Evolutionary conservation across 2,113 vertebrate species (phyloP).

Genomic region (Onychostruthus taczanowskii): DNA sequence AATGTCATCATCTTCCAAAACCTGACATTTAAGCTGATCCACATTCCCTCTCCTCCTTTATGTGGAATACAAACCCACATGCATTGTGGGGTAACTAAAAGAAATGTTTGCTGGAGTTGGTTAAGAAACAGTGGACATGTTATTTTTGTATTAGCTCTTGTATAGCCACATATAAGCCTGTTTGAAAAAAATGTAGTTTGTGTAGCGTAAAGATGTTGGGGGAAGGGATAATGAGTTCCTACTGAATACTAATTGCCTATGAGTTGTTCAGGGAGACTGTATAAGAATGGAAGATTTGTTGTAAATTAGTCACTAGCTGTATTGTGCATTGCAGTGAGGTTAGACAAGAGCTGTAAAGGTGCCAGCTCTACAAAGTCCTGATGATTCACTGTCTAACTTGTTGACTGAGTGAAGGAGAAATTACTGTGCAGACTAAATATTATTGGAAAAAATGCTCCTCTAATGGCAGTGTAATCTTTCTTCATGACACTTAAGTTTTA

Average conservation of each 20-base stretch:
- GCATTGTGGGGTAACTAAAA: slow-evolving; percentile 9
- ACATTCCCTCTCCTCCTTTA: slow-evolving; percentile 10
- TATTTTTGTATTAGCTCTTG: slow-evolving; percentile 48
- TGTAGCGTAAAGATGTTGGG: slow-evolving; percentile 64
- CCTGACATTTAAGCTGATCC: slow-evolving; percentile 69
- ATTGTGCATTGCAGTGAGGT: slow-evolving; percentile 60
- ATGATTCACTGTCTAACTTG: slow-evolving; percentile 38
- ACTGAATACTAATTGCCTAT: slow-evolving; percentile 77
- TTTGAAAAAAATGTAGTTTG: slow-evolving; percentile 33
- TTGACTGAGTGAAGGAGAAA: slow-evolving; percentile 28
- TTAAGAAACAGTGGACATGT: slow-evolving; percentile 7
- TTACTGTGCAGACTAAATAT: slow-evolving; percentile 7
- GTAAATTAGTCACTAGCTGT: slow-evolving; percentile 75
- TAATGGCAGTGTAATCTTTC: neutral
- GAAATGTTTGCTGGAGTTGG: slow-evolving; percentile 22
- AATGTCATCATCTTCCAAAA: slow-evolving; percentile 69
- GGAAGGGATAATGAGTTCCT: slow-evolving; percentile 73
- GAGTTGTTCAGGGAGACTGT: slow-evolving; percentile 72
- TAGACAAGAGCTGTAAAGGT: slow-evolving; percentile 66
- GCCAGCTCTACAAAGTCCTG: slow-evolving; percentile 58
- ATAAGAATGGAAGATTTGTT: slow-evolving; percentile 75
- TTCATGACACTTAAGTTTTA: neutral
- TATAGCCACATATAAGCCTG: slow-evolving; percentile 22
- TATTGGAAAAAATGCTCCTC: neutral
- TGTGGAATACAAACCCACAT: slow-evolving; percentile 17